Evolutionary conservation across 1,140 invertebrate species (phyloP), one percentile per base, ranked within the genome.

Genomic region (Helicoverpa armigera): DNA sequence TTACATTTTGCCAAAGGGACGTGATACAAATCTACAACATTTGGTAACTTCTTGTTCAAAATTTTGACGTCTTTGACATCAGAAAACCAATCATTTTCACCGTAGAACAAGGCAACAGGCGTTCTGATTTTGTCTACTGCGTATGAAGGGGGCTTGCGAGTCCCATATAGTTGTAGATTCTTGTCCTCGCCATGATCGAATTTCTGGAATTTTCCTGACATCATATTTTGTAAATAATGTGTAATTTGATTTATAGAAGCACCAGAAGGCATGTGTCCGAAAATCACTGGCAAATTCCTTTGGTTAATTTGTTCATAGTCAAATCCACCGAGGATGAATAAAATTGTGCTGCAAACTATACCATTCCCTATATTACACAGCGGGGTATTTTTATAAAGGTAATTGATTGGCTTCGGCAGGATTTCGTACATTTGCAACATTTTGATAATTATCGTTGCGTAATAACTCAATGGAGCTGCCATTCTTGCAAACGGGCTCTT

Each of bases 241-340:
- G 97, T 88, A 13, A 98, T 84, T 85, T 98, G 98, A 87, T 96
- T 96, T 0, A 96, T 96, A 0, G 98, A 98, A 1, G 97, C 96
- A 2, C 98, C 98, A 2, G 97, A 97, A 4, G 98, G 98, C 13
- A 96, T 96, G 89, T 99, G 97, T 14, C 96, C 95, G 3, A 97
- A 93, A 87, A 98, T 97, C 0, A 97, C 96, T 0, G 97, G 96
- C 0, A 98, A 81, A 82, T 96, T 93, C 51, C 96, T 96, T 95
- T 23, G 48, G 77, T 96, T 96, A 58, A 96, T 89, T 92, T 96
- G 95, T n/a, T 88, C 90, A 74, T 87, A 93, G 82, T 95, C 95
- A 60, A 95, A 96, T 70, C 96, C 96, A 84, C 89, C 90, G 0
- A 96, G 80, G 3, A 96, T 84, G 83, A 97, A 97, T 2, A 97